These are phyloP conservation scores for Apostichopus parvimensis DNA, from an alignment of 35 echinoderm and acorn worm genomes.

Conservation along the genomic window DNA sequence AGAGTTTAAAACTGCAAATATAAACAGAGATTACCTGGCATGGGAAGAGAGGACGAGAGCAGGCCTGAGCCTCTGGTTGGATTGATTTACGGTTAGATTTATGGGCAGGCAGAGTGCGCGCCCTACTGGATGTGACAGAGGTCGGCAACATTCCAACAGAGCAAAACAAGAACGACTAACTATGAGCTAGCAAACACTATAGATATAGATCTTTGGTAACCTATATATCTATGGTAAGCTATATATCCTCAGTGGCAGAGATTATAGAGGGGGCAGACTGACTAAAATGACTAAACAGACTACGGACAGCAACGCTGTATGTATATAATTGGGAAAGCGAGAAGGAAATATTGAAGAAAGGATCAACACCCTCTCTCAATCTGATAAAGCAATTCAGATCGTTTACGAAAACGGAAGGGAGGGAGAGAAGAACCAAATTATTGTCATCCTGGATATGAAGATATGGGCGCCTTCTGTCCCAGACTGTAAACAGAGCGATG, in stretches of 20 bases:
- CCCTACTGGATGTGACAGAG: constrained; percentile 15
- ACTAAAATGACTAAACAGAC: neutral
- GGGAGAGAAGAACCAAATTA: neutral
- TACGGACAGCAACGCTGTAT: neutral
- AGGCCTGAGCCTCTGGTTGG: neutral
- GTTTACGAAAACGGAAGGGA: too few relatives aligned
- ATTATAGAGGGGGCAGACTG: neutral
- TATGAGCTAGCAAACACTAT: neutral
- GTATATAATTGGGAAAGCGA: neutral
- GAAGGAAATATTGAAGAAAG: neutral
- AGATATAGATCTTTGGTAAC: too few relatives aligned
- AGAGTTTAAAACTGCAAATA: constrained; percentile 31
- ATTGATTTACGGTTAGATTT: neutral
- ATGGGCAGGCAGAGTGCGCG: neutral
- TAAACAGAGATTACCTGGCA: constrained; percentile 19
- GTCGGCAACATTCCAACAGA: neutral
- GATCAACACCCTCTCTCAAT: neutral
- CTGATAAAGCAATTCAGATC: neutral
- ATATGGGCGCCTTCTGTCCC: neutral
- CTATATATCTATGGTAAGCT: too few relatives aligned
- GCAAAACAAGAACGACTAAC: neutral
- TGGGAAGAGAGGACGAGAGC: neutral
- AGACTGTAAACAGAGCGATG: too few relatives aligned
- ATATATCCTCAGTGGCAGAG: neutral
- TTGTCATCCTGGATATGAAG: neutral